Base-by-base conservation (phyloP, 2,113 vertebrate genomes). In the Pseudolaguvia tuberculata region DNA sequence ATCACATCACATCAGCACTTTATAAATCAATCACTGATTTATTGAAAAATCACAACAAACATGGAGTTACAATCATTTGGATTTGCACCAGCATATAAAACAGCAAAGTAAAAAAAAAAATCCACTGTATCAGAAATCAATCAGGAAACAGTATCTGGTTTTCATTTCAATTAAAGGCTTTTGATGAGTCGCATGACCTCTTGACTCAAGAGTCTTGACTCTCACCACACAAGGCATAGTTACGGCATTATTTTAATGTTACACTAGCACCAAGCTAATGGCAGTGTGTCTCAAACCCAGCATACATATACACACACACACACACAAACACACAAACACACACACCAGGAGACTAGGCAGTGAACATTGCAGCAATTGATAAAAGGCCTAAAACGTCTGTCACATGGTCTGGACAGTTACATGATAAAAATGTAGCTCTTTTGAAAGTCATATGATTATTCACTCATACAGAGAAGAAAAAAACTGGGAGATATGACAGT, bases 101-200 rank as follows among this genome's bases (percentile, higher is more conserved):
- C 10, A 27, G 47, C 25, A 31, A 58, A n/a, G 2, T 15, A 59
- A 50, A 59, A 15, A 18, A 48, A 4, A 35, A 42, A 42, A 9
- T 31, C 3, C 47, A 48, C 25, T 29, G 9, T 68, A 50, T 29
- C 27, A 58, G 17, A 70, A 13, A 15, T 25, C 20, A 29, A 35
- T 20, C 35, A 23, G 11, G 2, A 29, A 71, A 8, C 58, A 66
- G n/a, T 42, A 66, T 79, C 56, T 65, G 66, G 72, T 74, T 65
- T 79, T 8, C 5, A 42, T 42, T 42, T 3, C 31, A 14, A n/a
- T n/a, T n/a, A n/a, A n/a, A 70, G 62, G 52, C 29, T 1, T 2
- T 23, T 3, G 18, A 10, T 45, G 52, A 55, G 23, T 45, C 7
- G 15, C 20, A 15, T 61, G 58, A n/a, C 12, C 6, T 39, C 58